Percentiles rank a stretch among this genome's conserved stretches.
Conservation (phyloP, 2,797 vertebrate species). For the Melanotaenia parkinsoni region DNA sequence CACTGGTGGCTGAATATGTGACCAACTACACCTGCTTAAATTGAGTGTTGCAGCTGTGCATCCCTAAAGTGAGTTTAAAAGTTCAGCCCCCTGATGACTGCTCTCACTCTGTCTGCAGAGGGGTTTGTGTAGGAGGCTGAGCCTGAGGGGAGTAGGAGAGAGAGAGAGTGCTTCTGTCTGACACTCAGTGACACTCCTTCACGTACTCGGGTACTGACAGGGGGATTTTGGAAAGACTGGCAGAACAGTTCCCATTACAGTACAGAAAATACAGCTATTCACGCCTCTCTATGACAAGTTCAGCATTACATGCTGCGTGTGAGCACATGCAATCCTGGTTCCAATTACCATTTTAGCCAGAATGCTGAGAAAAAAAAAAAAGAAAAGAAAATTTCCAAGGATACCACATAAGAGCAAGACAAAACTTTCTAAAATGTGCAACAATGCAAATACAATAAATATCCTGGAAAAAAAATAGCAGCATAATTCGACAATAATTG, state of each 20-base stretch:
- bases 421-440: background rate
- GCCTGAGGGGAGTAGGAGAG: constrained; percentile 49
- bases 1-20: constrained; percentile 35
- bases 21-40: constrained; percentile 50
- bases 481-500: background rate
- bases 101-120: constrained; percentile 82
- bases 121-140: constrained; percentile 62
- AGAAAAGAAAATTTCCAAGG: background rate
- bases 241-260: constrained; percentile 43
- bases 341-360: background rate
- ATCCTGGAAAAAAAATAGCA: background rate
- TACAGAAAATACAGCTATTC: constrained; percentile 49
- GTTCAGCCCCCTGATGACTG: constrained; percentile 79
- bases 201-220: constrained; percentile 45
- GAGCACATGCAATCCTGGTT: background rate
- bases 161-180: constrained; percentile 48
- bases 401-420: background rate
- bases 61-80: constrained; percentile 73
- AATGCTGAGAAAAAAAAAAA: background rate
- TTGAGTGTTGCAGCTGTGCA: constrained; percentile 54
- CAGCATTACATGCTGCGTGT: background rate
- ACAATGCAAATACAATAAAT: background rate
- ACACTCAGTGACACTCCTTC: constrained; percentile 64
- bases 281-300: constrained; percentile 45
- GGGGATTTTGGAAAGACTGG: constrained; percentile 55